phyloP scores from a whole-genome alignment of 2,888 invertebrate genomes.

The Tupiocoris notatus region DNA sequence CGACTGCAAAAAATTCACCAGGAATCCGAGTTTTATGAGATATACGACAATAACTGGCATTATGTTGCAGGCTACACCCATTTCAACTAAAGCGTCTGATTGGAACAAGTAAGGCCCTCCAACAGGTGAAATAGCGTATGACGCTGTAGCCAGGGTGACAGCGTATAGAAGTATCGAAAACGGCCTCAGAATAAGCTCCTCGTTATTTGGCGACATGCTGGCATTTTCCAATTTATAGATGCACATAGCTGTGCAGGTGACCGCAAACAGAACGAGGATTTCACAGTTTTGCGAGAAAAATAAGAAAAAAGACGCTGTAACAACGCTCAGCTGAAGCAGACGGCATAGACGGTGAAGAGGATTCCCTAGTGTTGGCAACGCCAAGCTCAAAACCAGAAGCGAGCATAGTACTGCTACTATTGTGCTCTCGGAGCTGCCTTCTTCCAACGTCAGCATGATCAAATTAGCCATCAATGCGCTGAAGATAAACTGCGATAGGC shows the following conservation, averaged over 20 bases:
- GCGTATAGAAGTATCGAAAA: background rate
- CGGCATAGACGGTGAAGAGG: background rate
- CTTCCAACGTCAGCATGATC: background rate
- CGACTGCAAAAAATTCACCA: background rate
- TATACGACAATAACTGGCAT: background rate
- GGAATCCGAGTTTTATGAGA: background rate
- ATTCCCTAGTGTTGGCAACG: background rate
- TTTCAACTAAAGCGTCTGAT: background rate
- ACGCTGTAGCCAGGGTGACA: background rate
- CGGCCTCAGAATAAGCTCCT: background rate
- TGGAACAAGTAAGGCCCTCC: background rate
- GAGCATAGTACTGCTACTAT: background rate
- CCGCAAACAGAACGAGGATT: background rate
- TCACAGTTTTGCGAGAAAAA: background rate
- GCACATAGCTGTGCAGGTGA: background rate
- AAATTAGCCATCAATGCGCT: background rate
- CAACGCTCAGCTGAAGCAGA: background rate
- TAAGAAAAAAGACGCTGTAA: background rate
- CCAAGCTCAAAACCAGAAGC: background rate
- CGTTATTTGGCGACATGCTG: background rate
- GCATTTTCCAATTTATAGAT: background rate
- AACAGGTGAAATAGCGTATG: background rate
- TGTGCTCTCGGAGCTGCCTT: background rate
- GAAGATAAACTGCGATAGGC: background rate
- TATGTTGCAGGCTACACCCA: background rate